Conservation (phyloP, 2,113 vertebrate species). For the Sturnira hondurensis region DNA sequence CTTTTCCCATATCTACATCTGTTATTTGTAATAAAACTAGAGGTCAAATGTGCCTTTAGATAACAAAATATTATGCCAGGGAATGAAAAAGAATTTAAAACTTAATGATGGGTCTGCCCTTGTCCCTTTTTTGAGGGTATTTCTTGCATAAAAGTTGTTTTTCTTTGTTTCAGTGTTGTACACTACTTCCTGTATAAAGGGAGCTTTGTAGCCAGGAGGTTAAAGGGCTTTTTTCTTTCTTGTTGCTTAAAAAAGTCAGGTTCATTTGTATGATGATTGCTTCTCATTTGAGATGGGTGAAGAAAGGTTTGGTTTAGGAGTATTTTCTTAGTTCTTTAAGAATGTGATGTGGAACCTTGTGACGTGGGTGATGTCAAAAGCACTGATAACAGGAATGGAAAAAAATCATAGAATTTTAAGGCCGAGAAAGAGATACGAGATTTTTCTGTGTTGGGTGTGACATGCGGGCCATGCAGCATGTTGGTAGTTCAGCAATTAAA, state of each 20-base stretch:
- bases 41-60: not conserved
- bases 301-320: not conserved
- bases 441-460: not conserved
- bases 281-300: not conserved
- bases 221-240: conserved; percentile 16
- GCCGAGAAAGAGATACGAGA: not conserved
- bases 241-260: not conserved
- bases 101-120: not conserved
- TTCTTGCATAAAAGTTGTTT: not conserved
- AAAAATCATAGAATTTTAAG: conserved; percentile 1
- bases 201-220: not conserved
- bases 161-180: not conserved
- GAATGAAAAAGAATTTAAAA: conserved; percentile 30
- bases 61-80: not conserved
- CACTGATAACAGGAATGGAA: not conserved
- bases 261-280: not conserved
- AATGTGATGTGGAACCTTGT: not conserved
- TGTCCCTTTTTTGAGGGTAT: not conserved
- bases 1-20: not conserved
- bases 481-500: not conserved
- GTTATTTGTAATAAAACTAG: not conserved
- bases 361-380: not conserved
- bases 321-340: conserved; percentile 34
- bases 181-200: not conserved
- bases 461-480: not conserved